Conservation (phyloP, 1,140 invertebrate species). For the Drosophila cardini region DNA sequence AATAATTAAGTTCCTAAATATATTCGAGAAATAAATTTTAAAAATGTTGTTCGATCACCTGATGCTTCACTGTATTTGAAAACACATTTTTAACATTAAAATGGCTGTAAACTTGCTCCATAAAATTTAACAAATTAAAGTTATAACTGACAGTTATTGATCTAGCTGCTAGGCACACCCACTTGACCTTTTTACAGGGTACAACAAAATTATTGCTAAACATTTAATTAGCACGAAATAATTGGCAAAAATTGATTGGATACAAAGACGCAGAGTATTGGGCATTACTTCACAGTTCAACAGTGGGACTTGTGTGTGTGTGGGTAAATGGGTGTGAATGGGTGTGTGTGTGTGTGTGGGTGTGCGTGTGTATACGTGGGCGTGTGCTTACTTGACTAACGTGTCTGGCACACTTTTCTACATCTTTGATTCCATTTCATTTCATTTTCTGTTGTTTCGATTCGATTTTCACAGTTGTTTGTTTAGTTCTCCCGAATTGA, state of each 20-base stretch:
- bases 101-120: no score
- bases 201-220: constrained; percentile 14
- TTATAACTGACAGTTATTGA: no score
- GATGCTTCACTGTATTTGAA: no score
- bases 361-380: background rate
- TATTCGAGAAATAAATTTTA: no score
- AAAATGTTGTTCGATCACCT: no score
- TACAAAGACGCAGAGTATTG: background rate
- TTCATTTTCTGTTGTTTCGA: background rate
- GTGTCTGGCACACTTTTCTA: constrained; percentile 16
- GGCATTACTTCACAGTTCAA: background rate
- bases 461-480: background rate
- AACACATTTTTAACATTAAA: no score
- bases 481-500: constrained; percentile 3
- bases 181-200: background rate
- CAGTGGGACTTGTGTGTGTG: background rate
- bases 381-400: constrained; percentile 25
- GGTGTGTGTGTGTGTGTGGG: background rate
- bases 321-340: background rate
- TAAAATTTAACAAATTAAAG: no score
- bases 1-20: no score
- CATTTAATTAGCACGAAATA: constrained; percentile 20
- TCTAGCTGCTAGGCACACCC: background rate
- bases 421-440: constrained; percentile 5
- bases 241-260: constrained; percentile 5